Percentiles rank a stretch among this genome's conserved stretches.
These are phyloP conservation scores for Hedya salicella DNA, from an alignment of 2,888 invertebrate species.

Conservation along the genomic window DNA sequence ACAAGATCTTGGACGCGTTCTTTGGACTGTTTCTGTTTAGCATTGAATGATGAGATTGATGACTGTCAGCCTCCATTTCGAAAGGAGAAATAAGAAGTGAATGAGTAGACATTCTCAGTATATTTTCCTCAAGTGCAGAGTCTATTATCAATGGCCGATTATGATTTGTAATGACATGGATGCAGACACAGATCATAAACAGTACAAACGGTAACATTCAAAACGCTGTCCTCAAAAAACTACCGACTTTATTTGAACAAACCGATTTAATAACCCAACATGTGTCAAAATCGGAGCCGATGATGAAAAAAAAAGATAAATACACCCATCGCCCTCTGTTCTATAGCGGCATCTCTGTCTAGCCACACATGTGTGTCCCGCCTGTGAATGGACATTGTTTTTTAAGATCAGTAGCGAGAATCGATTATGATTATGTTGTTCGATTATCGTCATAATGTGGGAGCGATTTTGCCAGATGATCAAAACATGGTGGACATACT, in stretches of 20 bases:
- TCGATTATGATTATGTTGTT: constrained; percentile 46
- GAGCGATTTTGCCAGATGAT: constrained; percentile 25
- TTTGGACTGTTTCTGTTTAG: too few relatives aligned
- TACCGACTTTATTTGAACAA: constrained; percentile 28
- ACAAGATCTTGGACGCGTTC: too few relatives aligned
- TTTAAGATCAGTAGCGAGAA: constrained; percentile 60
- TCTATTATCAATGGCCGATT: too few relatives aligned
- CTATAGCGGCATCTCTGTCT: constrained; percentile 59
- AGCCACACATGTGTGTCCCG: constrained; percentile 70
- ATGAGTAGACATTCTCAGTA: too few relatives aligned
- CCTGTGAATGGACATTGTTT: constrained; percentile 71
- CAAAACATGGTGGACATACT: constrained; percentile 7
- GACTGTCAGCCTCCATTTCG: too few relatives aligned
- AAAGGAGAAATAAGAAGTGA: too few relatives aligned
- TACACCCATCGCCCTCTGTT: constrained; percentile 51
- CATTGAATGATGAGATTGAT: too few relatives aligned
- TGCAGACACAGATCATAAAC: too few relatives aligned
- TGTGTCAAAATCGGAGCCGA: constrained; percentile 75
- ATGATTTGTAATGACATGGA: too few relatives aligned
- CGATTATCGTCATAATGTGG: constrained; percentile 33
- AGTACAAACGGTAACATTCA: background rate
- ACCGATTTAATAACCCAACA: constrained; percentile 60
- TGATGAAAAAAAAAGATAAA: constrained; percentile 59
- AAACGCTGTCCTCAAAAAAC: constrained; percentile 24
- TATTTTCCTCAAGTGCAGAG: too few relatives aligned